Conservation (phyloP, 1,140 invertebrate genomes). For the Zaprionus capensis region DNA sequence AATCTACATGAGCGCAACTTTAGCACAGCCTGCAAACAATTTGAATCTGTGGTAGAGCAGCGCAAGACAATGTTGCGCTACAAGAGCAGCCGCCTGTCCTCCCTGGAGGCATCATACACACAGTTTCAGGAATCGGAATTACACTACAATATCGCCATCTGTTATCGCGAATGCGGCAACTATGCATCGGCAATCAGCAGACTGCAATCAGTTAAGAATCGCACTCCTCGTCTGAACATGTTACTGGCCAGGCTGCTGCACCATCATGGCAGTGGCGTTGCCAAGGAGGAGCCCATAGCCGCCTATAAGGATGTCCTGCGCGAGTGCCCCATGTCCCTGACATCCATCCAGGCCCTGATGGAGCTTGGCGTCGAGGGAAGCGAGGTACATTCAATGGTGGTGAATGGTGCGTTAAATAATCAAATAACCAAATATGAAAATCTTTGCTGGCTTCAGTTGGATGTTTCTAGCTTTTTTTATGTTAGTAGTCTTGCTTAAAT, state of each 20-base stretch:
- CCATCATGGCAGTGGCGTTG: slow-evolving; percentile 86
- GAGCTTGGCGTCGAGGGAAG: slow-evolving; percentile 89
- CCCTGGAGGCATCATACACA: slow-evolving; percentile 74
- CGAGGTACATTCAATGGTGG: slow-evolving; percentile 89
- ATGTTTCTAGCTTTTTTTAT: no score
- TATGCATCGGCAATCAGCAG: slow-evolving; percentile 87
- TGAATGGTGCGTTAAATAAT: slow-evolving; percentile 84
- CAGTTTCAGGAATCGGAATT: slow-evolving; percentile 87
- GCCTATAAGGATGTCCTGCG: slow-evolving; percentile 91
- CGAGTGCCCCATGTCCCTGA: slow-evolving; percentile 90
- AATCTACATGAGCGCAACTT: slow-evolving; percentile 62
- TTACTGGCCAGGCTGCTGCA: slow-evolving; percentile 89
- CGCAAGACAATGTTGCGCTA: slow-evolving; percentile 60
- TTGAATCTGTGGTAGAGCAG: slow-evolving; percentile 56
- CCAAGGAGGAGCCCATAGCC: slow-evolving; percentile 89
- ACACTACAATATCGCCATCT: slow-evolving; percentile 89
- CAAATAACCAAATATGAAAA: neutral
- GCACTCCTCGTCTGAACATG: slow-evolving; percentile 89
- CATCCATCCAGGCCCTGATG: slow-evolving; percentile 88
- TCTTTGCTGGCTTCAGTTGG: neutral
- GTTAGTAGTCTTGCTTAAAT: no score
- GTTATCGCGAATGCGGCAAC: slow-evolving; percentile 88
- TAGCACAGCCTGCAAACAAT: slow-evolving; percentile 50
- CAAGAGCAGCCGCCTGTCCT: slow-evolving; percentile 57
- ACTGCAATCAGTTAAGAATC: slow-evolving; percentile 89